These are phyloP conservation scores for Nyctereutes procyonoides DNA, from an alignment of 2,113 vertebrate species.

Conservation along the genomic window DNA sequence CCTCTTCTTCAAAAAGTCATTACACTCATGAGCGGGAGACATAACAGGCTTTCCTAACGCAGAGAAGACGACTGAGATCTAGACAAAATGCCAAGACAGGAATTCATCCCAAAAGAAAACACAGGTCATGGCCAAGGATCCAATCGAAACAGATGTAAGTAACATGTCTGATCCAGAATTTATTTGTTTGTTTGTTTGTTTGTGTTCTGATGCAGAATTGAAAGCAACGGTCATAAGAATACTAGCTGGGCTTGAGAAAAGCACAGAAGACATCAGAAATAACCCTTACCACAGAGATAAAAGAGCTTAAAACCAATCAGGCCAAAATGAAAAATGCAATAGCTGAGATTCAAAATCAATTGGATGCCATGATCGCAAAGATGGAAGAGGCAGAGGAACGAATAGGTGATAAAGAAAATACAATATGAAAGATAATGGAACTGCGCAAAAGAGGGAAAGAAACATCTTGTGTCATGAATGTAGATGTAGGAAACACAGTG, in stretches of 20 bases:
- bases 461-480: neutral
- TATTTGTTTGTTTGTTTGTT: neutral
- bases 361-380: neutral
- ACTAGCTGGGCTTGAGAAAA: neutral
- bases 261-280: neutral
- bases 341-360: neutral
- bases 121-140: neutral
- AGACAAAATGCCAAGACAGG: neutral
- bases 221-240: neutral
- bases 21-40: neutral
- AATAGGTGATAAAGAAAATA: neutral
- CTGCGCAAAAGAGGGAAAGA: neutral
- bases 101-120: neutral
- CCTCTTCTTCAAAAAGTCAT: neutral
- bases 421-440: neutral
- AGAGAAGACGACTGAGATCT: neutral
- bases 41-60: neutral
- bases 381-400: neutral
- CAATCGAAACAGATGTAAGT: neutral
- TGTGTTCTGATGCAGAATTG: neutral
- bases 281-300: neutral
- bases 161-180: neutral
- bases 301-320: neutral
- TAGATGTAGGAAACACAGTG: neutral
- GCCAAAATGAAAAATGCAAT: neutral